Evolutionary conservation across 2,888 invertebrate genomes (phyloP).

Genomic region (Zaprionus obscuricornis): DNA sequence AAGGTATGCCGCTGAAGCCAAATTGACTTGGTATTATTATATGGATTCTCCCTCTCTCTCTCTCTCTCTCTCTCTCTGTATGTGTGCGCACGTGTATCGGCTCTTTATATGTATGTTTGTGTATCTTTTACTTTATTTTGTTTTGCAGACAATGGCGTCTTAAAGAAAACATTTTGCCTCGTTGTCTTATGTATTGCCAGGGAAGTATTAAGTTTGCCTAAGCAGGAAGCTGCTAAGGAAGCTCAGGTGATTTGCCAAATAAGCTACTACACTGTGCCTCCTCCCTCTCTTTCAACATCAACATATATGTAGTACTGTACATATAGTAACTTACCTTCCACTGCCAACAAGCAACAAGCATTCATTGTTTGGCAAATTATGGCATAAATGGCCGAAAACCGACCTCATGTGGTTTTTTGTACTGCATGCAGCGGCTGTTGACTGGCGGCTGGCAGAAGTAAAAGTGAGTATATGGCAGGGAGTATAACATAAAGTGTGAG

Average conservation of each 20-base stretch:
- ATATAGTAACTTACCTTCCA: no score
- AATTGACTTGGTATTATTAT: slow-evolving; percentile 62
- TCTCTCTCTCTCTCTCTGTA: slow-evolving; percentile 2
- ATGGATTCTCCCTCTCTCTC: slow-evolving; percentile 19
- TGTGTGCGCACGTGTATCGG: slow-evolving; percentile 26
- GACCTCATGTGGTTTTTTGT: slow-evolving; percentile 36
- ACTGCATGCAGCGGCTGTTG: slow-evolving; percentile 8
- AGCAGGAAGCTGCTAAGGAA: slow-evolving; percentile 78
- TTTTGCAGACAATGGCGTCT: slow-evolving; percentile 53
- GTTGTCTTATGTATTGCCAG: slow-evolving; percentile 51
- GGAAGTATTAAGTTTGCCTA: slow-evolving; percentile 73
- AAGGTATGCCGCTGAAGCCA: slow-evolving; percentile 37
- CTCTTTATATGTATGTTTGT: slow-evolving; percentile 12
- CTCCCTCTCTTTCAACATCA: background rate
- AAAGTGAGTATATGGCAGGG: no score
- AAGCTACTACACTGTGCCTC: slow-evolving; percentile 38
- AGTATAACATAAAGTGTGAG: no score
- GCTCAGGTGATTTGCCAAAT: slow-evolving; percentile 79
- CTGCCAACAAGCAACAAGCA: background rate
- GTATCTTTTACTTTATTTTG: slow-evolving; percentile 52
- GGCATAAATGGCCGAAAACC: slow-evolving; percentile 59
- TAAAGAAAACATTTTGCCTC: slow-evolving; percentile 49
- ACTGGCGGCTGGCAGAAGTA: no score
- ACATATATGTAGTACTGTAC: no score
- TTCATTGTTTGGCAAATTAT: slow-evolving; percentile 62